phyloP scores from a whole-genome alignment of 1,140 invertebrate genomes.

The Papilio aristodemus region DNA sequence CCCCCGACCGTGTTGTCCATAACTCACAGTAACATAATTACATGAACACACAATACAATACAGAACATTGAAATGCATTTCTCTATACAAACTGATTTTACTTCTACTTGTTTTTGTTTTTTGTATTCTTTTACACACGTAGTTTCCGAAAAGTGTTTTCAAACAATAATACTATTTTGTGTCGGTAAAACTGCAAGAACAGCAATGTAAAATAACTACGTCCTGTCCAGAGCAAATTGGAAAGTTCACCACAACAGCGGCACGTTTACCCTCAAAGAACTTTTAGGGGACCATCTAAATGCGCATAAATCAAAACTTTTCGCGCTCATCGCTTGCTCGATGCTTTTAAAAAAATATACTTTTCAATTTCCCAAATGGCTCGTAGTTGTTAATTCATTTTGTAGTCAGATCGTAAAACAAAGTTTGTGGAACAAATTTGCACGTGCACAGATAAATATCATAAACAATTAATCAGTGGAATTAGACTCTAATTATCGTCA shows the following conservation, averaged over 20 bases:
- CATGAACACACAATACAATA: no score
- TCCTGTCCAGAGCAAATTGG: slow-evolving; percentile 40
- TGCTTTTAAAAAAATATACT: slow-evolving; percentile 46
- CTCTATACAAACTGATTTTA: neutral
- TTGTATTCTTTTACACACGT: no score
- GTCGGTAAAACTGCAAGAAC: slow-evolving; percentile 18
- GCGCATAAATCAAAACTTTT: slow-evolving; percentile 65
- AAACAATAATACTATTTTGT: slow-evolving; percentile 13
- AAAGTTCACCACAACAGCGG: slow-evolving; percentile 43
- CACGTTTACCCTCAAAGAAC: slow-evolving; percentile 43
- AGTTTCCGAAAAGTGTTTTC: slow-evolving; percentile 23
- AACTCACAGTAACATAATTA: no score
- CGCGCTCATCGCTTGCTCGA: slow-evolving; percentile 35
- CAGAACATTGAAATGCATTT: neutral
- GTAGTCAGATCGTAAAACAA: slow-evolving; percentile 2
- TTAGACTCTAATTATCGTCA: slow-evolving; percentile 8
- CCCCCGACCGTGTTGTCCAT: no score
- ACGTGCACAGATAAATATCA: slow-evolving; percentile 8
- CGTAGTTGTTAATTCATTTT: slow-evolving; percentile 44
- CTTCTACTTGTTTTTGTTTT: no score
- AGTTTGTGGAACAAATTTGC: slow-evolving; percentile 26
- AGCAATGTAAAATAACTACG: slow-evolving; percentile 22
- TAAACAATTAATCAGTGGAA: slow-evolving; percentile 11
- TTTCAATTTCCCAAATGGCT: slow-evolving; percentile 51
- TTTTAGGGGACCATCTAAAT: slow-evolving; percentile 52